phyloP scores from a whole-genome alignment of 2,113 vertebrate species.

The Myiozetetes cayanensis region DNA sequence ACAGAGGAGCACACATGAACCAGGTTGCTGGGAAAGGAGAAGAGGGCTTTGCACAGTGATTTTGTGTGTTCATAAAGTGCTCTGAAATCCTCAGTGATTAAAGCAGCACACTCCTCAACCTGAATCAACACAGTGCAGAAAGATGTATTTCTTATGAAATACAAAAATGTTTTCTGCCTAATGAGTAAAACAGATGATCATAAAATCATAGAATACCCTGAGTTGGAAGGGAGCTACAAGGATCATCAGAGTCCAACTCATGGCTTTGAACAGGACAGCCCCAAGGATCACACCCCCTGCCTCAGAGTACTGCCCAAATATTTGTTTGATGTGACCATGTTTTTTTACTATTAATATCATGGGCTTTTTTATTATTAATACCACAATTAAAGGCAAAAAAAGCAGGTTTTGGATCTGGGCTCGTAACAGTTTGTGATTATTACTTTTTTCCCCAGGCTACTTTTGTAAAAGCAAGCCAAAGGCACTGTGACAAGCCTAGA shows the following conservation, averaged over 20 bases:
- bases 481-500: neutral
- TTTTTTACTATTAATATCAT: neutral
- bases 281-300: too few species aligned
- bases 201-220: neutral
- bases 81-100: neutral
- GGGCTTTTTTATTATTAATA: neutral
- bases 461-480: neutral
- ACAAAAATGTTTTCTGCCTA: neutral
- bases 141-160: neutral
- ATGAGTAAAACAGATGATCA: neutral
- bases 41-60: neutral
- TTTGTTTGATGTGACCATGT: neutral
- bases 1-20: neutral
- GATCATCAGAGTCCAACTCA: neutral
- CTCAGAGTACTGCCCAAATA: neutral
- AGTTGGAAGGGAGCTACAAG: neutral
- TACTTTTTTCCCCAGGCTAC: neutral
- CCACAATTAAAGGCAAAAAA: neutral
- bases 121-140: neutral
- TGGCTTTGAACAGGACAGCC: neutral
- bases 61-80: neutral
- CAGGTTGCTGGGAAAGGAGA: neutral
- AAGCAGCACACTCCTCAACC: neutral
- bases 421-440: neutral
- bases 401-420: neutral